Base-by-base conservation (phyloP, 2,113 vertebrate species). In the Callaeas wilsoni region DNA sequence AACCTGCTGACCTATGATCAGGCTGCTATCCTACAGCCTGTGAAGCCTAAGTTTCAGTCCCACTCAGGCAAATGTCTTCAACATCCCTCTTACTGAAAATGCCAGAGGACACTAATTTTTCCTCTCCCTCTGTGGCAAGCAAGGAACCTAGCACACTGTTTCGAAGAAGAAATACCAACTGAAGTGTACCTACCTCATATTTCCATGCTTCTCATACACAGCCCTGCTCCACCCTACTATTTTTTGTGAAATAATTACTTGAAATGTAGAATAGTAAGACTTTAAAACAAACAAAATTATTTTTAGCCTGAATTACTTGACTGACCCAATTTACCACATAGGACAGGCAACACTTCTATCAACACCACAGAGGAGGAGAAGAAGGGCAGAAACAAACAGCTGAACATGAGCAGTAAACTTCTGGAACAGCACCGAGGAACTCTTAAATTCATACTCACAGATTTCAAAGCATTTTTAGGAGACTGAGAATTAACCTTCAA, bases 31-130 rank as follows among this genome's bases (percentile, higher is more conserved):
- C 16, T 20, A 22, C 0, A 0, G 11, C 55, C 88, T 5, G 16
- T 16, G 16, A 76, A 50, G 18, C 0, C 0, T 7, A 69, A 69
- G 12, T 67, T 71, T 12, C 35, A 44, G 27, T 29, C 5, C 10
- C 17, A 5, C 9, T 60, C 17, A 69, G 17, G 18, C 22, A 64
- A 62, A 4, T 19, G 46, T 9, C 25, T 67, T 42, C 27, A 56
- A 27, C 1, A 12, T 76, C 7, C 5, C 14, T 69, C 32, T 49
- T n/a, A 41, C 0, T 22, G 10, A 69, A 64, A 89, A 69, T 3
- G 7, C 12, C 12, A 52, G 21, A 10, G 32, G 13, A 77, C 10
- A 9, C 5, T 59, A 69, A 70, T 35, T 52, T 16, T 75, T 23
- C 35, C 25, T 18, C 42, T 70, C 6, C 8, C 10, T 53, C 20